A percentile compares a stretch with the other conserved stretches of the same genome.
These are phyloP conservation scores for Ianthella basta DNA, from an alignment of 37 sponge, comb jelly and placozoan species.

Conservation along the genomic window DNA sequence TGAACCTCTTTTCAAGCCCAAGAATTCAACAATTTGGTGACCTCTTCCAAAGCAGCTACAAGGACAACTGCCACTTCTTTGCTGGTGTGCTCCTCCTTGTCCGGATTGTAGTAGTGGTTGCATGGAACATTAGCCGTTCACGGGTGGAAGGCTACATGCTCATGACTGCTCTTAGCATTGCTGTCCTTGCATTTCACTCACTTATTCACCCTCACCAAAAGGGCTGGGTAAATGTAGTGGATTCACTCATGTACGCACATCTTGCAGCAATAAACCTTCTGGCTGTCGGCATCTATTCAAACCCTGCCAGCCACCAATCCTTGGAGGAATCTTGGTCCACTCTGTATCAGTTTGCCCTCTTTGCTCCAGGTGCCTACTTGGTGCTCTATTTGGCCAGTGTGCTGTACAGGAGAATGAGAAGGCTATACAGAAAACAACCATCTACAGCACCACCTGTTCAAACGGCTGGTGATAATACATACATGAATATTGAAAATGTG, in stretches of 20 bases:
- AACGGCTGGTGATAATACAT: too few relatives aligned
- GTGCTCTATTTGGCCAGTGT: neutral
- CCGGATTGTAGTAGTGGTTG: neutral
- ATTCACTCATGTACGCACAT: constrained; percentile 1
- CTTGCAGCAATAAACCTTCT: neutral
- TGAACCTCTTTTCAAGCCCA: neutral
- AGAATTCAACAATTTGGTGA: constrained; percentile 6
- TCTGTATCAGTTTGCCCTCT: neutral
- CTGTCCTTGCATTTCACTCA: neutral
- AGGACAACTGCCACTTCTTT: constrained; percentile 9
- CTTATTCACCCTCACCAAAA: neutral
- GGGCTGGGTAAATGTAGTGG: neutral
- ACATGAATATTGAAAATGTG: too few relatives aligned
- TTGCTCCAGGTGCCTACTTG: neutral
- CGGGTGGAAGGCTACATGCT: neutral
- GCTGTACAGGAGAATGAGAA: neutral
- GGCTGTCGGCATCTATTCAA: neutral
- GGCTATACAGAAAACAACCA: neutral
- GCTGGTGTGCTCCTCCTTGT: neutral
- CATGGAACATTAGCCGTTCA: neutral
- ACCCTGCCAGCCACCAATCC: neutral
- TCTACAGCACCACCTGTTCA: too few relatives aligned
- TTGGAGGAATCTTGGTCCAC: neutral
- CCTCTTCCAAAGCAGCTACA: constrained; percentile 22
- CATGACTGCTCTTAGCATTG: neutral